These are phyloP conservation scores for Agrilus mali DNA, from an alignment of 2,888 invertebrate species.

Conservation along the genomic window DNA sequence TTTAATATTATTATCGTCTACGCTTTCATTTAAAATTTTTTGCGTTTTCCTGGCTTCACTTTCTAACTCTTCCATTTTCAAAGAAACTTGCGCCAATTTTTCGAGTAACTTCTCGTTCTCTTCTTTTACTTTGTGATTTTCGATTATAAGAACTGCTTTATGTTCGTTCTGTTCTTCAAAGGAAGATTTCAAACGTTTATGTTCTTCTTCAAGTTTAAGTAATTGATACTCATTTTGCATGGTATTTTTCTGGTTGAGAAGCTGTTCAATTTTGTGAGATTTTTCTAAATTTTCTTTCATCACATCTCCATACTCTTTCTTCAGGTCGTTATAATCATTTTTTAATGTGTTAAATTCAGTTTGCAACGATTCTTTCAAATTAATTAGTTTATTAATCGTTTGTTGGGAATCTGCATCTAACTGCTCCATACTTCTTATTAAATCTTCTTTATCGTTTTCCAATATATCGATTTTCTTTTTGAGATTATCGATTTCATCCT, in stretches of 20 bases:
- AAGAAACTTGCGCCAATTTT: background rate
- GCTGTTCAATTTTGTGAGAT: slow-evolving; percentile 19
- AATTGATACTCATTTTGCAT: background rate
- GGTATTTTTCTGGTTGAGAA: slow-evolving; percentile 22
- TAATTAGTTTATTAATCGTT: slow-evolving; percentile 27
- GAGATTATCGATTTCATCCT: slow-evolving; percentile 21
- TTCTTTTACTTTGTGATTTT: slow-evolving; percentile 35
- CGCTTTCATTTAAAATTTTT: no score
- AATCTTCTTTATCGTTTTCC: slow-evolving; percentile 27
- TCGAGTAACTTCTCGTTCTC: slow-evolving; percentile 17
- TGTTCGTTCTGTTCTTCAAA: slow-evolving; percentile 29
- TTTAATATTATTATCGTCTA: slow-evolving; percentile 4
- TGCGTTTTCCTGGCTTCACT: background rate
- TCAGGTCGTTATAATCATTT: slow-evolving; percentile 38
- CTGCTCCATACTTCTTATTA: slow-evolving; percentile 25
- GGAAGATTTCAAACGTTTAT: slow-evolving; percentile 5
- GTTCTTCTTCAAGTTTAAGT: slow-evolving; percentile 22
- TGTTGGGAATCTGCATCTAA: slow-evolving; percentile 31
- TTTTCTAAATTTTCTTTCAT: slow-evolving; percentile 12
- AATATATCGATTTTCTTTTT: slow-evolving; percentile 17
- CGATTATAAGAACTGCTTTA: slow-evolving; percentile 33
- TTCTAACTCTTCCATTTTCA: background rate
- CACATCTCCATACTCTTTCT: slow-evolving; percentile 6
- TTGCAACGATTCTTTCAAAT: slow-evolving; percentile 28
- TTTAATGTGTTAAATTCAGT: slow-evolving; percentile 27